Conservation (phyloP, 2,797 vertebrate species). For the Enteromius argenteus region DNA sequence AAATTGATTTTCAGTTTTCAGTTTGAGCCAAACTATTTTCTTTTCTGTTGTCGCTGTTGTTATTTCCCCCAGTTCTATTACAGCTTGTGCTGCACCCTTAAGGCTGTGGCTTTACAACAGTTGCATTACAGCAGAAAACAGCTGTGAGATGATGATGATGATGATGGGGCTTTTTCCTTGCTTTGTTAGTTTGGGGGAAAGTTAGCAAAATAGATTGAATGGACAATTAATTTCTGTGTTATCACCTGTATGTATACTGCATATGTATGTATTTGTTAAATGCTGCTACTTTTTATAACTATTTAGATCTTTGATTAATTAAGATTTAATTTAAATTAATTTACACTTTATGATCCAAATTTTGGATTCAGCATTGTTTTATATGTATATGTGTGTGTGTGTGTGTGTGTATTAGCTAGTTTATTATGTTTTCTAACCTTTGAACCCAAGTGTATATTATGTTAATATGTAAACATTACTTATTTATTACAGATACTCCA, state of each 20-base stretch:
- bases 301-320: neutral
- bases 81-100: neutral
- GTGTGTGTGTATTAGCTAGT: neutral
- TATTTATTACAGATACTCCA: neutral
- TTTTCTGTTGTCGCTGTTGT: slow-evolving; percentile 23
- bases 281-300: neutral
- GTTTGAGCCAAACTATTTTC: slow-evolving; percentile 11
- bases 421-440: neutral
- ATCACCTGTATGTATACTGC: neutral
- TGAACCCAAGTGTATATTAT: neutral
- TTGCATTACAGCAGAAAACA: slow-evolving; percentile 20
- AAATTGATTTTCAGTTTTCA: slow-evolving; percentile 57
- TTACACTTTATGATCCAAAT: neutral
- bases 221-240: neutral
- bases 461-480: neutral
- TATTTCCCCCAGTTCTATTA: slow-evolving; percentile 2
- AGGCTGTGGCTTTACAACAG: slow-evolving; percentile 14
- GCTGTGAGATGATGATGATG: neutral
- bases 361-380: neutral
- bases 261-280: neutral
- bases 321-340: neutral
- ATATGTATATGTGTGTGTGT: neutral
- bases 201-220: neutral
- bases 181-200: neutral
- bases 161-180: neutral